Base-by-base conservation (phyloP, 1,140 invertebrate species). In the Elymnias hypermnestra region DNA sequence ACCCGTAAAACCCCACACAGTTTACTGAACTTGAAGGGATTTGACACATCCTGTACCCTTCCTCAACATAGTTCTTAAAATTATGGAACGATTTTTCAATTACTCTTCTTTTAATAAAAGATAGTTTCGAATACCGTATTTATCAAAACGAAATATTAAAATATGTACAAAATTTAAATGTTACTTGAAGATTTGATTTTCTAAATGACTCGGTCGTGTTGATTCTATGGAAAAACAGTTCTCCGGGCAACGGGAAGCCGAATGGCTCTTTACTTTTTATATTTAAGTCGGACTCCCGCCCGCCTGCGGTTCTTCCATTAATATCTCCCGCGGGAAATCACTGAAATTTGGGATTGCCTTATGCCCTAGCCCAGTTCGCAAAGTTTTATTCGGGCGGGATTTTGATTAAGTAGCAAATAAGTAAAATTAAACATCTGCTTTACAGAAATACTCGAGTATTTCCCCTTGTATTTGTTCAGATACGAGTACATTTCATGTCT, bases 271-370 rank as follows among this genome's bases (percentile, higher is more conserved):
- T 40, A 38, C 44, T 57, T 57, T 57, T 57, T 57, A 51, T 51
- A 53, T 57, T 53, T 48, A 44, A 53, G 45, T 33, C 13, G 29
- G 29, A 33, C 26, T 33, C 45, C 26, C 14, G 40, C 15, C 45
- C 22, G 23, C 41, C 40, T 46, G 54, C 50, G 49, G 40, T 53
- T 53, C 36, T 33, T 36, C 49, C 54, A 53, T 53, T 57, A 53
- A 57, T 57, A 57, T 53, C 54, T 44, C 54, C 36, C 54, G 15
- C 17, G 54, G 54, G 54, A 57, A 57, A 57, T 57, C 50, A 57
- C 43, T 41, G 54, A 53, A 57, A 57, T 53, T 57, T 51, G 44
- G 54, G 44, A 57, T 53, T 48, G 48, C 53, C 53, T 37, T 43
- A 55, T 43, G 40, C 44, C 50, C 31, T 47, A 43, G 53, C 48